A percentile compares a stretch with the other conserved stretches of the same genome.
Conservation (phyloP, 2,888 invertebrate species). For the Rotaria magnacalcarata region DNA sequence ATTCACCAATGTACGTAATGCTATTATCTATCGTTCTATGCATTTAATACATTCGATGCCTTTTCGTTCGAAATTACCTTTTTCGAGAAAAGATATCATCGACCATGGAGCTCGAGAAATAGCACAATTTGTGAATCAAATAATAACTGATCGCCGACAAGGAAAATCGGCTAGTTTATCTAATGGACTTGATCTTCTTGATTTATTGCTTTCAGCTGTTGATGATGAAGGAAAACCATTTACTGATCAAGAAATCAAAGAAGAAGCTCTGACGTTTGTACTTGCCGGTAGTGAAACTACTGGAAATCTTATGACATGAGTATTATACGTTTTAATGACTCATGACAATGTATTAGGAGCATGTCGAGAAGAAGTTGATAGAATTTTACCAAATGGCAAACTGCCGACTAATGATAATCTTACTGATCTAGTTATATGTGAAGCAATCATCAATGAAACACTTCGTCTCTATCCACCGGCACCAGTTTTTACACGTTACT, state of each 20-base stretch:
- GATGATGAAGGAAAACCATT: neutral
- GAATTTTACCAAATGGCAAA: neutral
- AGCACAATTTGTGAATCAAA: neutral
- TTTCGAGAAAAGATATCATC: neutral
- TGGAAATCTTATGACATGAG: neutral
- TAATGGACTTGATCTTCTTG: neutral
- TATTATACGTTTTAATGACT: neutral
- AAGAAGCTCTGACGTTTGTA: neutral
- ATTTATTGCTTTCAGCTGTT: conserved; percentile 7
- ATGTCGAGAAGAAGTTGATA: neutral
- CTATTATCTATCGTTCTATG: neutral
- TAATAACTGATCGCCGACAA: neutral
- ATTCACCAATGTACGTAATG: neutral
- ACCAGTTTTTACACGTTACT: neutral
- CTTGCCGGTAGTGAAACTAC: neutral
- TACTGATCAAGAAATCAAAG: conserved; percentile 1
- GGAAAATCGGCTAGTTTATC: neutral
- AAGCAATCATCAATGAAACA: neutral
- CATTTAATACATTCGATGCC: neutral
- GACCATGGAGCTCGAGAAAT: neutral
- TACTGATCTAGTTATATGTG: neutral
- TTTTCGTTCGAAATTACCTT: neutral
- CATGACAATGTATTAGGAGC: neutral
- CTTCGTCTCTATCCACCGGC: conserved; percentile 14
- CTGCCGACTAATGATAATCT: neutral